A percentile compares a stretch with the other conserved stretches of the same genome.
phyloP scores from a whole-genome alignment of 2,797 vertebrate genomes.

The Geotrypetes seraphini region DNA sequence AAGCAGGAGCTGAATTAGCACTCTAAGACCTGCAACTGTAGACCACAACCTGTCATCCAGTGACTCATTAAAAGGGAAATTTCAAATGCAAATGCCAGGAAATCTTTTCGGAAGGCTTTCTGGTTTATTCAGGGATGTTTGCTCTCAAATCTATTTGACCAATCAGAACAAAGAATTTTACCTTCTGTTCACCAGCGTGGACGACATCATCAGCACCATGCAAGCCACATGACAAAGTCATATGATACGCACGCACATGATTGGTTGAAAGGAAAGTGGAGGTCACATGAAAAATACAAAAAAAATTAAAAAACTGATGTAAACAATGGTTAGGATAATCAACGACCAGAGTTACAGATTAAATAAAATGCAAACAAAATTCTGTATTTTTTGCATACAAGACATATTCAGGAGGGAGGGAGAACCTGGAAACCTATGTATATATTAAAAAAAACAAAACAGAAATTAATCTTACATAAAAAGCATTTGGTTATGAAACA shows the following conservation, averaged over 20 bases:
- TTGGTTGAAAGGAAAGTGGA: slow-evolving; percentile 85
- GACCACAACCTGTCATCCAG: no score
- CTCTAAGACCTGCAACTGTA: no score
- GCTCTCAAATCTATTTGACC: slow-evolving; percentile 45
- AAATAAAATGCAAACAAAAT: slow-evolving; percentile 63
- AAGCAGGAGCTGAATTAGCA: no score
- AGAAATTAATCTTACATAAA: slow-evolving; percentile 5
- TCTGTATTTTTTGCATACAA: slow-evolving; percentile 48
- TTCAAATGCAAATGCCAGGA: no score
- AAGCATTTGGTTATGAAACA: slow-evolving; percentile 20
- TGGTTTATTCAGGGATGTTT: slow-evolving; percentile 15
- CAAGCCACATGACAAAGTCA: slow-evolving; percentile 94
- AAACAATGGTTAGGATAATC: slow-evolving; percentile 73
- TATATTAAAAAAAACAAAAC: slow-evolving; percentile 25
- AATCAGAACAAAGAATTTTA: slow-evolving; percentile 79
- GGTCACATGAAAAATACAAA: slow-evolving; percentile 88
- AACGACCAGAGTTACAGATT: slow-evolving; percentile 68
- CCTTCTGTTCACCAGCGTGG: slow-evolving; percentile 89
- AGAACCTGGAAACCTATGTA: slow-evolving; percentile 44
- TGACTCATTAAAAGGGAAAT: no score
- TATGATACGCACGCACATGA: slow-evolving; percentile 88
- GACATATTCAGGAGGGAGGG: slow-evolving; percentile 29
- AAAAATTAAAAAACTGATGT: slow-evolving; percentile 86
- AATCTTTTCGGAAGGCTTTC: background rate
- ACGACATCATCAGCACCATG: slow-evolving; percentile 87